These are phyloP conservation scores for Trichechus manatus DNA, from an alignment of 2,113 vertebrate species.

Conservation along the genomic window DNA sequence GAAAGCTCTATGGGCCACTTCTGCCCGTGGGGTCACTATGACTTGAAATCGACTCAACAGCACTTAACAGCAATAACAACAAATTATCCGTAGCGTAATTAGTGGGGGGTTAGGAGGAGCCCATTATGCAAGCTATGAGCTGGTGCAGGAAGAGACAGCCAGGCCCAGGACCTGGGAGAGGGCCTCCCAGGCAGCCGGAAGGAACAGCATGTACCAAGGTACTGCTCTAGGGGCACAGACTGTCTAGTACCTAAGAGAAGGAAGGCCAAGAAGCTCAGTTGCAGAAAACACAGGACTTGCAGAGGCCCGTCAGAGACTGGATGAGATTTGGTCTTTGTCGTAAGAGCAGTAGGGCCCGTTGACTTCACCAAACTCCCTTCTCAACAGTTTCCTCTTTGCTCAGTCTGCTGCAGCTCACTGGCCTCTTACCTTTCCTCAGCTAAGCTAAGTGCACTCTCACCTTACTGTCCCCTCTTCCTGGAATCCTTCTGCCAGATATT, in stretches of 20 bases:
- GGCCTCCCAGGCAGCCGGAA: not conserved
- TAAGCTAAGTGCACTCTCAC: no score
- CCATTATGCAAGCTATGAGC: not conserved
- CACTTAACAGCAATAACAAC: not conserved
- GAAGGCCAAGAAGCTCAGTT: not conserved
- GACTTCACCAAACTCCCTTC: not conserved
- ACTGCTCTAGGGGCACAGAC: not conserved
- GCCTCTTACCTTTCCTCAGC: not conserved
- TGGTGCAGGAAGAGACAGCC: not conserved
- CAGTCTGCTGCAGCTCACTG: not conserved
- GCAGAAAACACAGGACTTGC: not conserved
- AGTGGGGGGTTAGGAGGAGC: not conserved
- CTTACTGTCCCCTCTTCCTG: not conserved
- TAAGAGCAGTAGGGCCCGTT: not conserved
- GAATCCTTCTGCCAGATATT: not conserved
- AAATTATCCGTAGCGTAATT: not conserved
- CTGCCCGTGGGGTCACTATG: not conserved
- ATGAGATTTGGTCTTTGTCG: not conserved
- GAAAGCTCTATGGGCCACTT: not conserved
- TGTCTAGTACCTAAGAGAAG: not conserved
- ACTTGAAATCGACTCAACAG: not conserved
- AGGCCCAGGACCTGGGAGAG: not conserved
- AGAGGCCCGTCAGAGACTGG: not conserved
- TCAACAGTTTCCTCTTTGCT: not conserved
- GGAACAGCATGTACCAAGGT: not conserved